Evolutionary conservation across 2,888 invertebrate species (phyloP), one percentile per base, ranked within the genome.

Genomic region (Taenaris catops): DNA sequence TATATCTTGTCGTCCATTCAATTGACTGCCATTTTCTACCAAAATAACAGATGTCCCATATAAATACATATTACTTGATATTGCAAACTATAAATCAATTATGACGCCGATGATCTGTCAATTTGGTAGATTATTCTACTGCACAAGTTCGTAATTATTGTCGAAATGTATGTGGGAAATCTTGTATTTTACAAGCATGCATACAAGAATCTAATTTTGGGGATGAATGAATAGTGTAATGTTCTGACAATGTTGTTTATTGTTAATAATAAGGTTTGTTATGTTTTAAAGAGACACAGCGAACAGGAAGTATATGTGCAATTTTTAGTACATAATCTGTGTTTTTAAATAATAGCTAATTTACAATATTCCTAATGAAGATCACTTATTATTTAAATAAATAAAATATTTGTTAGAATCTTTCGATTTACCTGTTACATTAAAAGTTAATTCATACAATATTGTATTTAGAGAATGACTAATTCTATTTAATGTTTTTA

Each of bases 291-390:
- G n/a, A 7, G 20, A 34, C 14, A 19, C 25, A 17, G 29, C 25
- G 9, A 25, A 21, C 3, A 9, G 8, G 17, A 26, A 24, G 25
- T 17, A 33, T 28, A 23, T 33, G 43, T 47, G 31, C 50, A 47
- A 47, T 46, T 49, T 32, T 48, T 47, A 40, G 44, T 40, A 37
- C 48, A 47, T 50, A 33, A 24, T 24, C 20, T 41, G 25, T 37
- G 28, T 38, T 28, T 25, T 32, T 17, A 17, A 32, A 32, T 24
- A 27, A 29, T 37, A 41, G 34, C 21, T 34, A 33, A 34, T 41
- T 29, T 24, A 24, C 19, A 14, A 44, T 35, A 14, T 16, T 29
- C 16, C 24, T 35, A 49, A 24, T 51, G 43, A 46, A 7, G 11
- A 20, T 7, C 3, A 29, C 7, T 11, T n/a, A 20, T 19, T 3